Conservation (phyloP, 2,797 vertebrate genomes). For the Enteromius afrohamiltoni region DNA sequence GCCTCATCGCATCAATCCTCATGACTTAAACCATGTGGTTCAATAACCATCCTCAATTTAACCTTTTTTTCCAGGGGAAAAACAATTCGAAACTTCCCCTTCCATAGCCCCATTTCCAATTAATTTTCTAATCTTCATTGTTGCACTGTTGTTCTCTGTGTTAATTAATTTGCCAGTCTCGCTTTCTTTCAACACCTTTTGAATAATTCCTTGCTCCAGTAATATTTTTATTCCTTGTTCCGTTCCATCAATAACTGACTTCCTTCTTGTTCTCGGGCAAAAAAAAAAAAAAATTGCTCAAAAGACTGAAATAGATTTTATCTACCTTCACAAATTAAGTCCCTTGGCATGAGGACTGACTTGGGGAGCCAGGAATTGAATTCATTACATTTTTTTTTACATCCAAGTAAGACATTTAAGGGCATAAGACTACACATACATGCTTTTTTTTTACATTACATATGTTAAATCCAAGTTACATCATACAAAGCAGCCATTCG, state of each 20-base stretch:
- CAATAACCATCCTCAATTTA: slow-evolving; percentile 26
- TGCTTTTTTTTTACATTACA: not conserved
- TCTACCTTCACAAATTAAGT: slow-evolving; percentile 47
- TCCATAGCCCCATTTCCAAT: slow-evolving; percentile 32
- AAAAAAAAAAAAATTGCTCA: slow-evolving; percentile 15
- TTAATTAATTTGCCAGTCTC: slow-evolving; percentile 44
- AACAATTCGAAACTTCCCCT: slow-evolving; percentile 2
- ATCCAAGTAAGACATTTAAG: slow-evolving; percentile 19
- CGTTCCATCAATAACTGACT: slow-evolving; percentile 34
- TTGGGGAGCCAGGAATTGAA: slow-evolving; percentile 26
- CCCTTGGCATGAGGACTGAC: slow-evolving; percentile 43
- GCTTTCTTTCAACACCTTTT: slow-evolving; percentile 29
- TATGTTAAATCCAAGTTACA: slow-evolving; percentile 3
- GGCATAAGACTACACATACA: not conserved
- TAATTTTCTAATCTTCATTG: slow-evolving; percentile 38
- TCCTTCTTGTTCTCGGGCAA: not conserved
- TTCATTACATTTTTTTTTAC: slow-evolving; percentile 13
- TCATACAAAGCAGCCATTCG: not conserved
- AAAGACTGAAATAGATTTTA: slow-evolving; percentile 49
- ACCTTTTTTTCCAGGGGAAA: slow-evolving; percentile 2
- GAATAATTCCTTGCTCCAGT: slow-evolving; percentile 29
- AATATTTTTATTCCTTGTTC: slow-evolving; percentile 26
- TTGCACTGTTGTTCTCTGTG: slow-evolving; percentile 34
- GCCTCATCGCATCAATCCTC: slow-evolving; percentile 72
- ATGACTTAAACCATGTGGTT: slow-evolving; percentile 66